Percentiles rank a stretch among this genome's conserved stretches.
Evolutionary conservation across 2,113 vertebrate species (phyloP).

Genomic region (Ploceus nigricollis): DNA sequence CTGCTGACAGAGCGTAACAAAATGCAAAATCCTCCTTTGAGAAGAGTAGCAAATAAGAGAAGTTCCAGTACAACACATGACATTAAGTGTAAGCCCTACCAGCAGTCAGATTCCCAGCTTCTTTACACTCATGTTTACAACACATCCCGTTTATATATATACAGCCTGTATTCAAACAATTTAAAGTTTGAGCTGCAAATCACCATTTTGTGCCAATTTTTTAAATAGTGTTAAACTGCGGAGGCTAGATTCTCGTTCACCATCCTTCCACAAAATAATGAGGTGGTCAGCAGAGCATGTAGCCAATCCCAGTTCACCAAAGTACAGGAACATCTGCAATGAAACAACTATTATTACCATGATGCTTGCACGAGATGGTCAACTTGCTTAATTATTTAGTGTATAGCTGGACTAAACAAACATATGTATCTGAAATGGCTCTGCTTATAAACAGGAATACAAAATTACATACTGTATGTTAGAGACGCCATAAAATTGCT

Average conservation of each 20-base stretch:
- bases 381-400: neutral
- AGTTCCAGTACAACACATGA: neutral
- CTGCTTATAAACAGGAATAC: neutral
- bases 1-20: neutral
- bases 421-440: neutral
- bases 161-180: neutral
- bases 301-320: conserved; percentile 84
- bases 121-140: neutral
- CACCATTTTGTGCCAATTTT: conserved; percentile 85
- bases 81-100: neutral
- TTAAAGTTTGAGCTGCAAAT: conserved; percentile 65
- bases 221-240: conserved; percentile 88
- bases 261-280: conserved; percentile 93
- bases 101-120: neutral
- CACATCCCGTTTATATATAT: neutral
- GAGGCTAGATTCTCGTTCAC: conserved; percentile 84
- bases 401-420: neutral
- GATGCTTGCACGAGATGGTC: neutral
- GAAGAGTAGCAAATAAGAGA: neutral
- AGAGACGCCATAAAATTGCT: neutral
- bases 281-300: conserved; percentile 94
- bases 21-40: neutral
- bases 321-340: conserved; percentile 91
- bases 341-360: conserved; percentile 4
- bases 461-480: neutral